Conservation (phyloP, 2,888 invertebrate species). For the Acrobasis suavella region DNA sequence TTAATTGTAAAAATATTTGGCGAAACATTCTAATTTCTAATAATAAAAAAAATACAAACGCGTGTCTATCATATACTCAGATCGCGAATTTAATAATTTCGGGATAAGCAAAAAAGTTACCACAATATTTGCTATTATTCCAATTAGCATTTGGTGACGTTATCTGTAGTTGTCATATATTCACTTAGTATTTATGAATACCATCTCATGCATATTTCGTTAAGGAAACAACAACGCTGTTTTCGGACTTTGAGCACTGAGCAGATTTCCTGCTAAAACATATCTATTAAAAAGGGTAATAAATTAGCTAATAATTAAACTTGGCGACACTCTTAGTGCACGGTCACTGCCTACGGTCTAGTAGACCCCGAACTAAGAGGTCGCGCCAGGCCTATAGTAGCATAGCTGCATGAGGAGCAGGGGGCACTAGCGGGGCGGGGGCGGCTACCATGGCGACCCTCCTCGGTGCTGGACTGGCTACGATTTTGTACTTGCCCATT, state of each 20-base stretch:
- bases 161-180: background rate
- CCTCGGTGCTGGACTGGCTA: slow-evolving; percentile 54
- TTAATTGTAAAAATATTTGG: background rate
- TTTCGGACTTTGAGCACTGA: background rate
- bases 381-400: slow-evolving; percentile 81
- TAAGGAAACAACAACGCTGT: background rate
- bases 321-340: slow-evolving; percentile 66
- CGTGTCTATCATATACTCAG: background rate
- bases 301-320: slow-evolving; percentile 5
- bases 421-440: slow-evolving; percentile 54
- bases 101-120: background rate
- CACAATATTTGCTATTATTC: background rate
- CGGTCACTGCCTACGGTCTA: slow-evolving; percentile 66
- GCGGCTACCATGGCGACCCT: slow-evolving; percentile 39
- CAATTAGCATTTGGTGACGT: background rate
- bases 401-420: slow-evolving; percentile 67
- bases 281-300: background rate
- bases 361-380: slow-evolving; percentile 76
- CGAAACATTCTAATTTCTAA: background rate
- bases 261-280: background rate
- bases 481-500: slow-evolving; percentile 78
- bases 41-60: background rate
- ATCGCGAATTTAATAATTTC: background rate
- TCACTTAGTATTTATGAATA: slow-evolving; percentile 3
- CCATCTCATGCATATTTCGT: slow-evolving; percentile 2